phyloP scores from a whole-genome alignment of 2,888 invertebrate species.

The Orthonevra nobilis region DNA sequence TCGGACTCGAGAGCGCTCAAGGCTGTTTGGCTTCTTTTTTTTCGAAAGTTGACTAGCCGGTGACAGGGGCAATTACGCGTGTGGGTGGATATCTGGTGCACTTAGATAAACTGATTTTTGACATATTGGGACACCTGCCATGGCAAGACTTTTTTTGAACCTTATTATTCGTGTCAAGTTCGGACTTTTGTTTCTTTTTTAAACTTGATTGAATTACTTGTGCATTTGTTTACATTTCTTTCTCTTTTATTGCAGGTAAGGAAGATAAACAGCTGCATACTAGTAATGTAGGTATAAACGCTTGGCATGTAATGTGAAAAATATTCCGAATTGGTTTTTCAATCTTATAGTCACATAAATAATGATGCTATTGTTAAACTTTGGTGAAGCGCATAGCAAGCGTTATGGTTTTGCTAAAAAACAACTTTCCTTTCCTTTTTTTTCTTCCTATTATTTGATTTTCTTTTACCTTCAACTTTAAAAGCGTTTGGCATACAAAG shows the following conservation, averaged over 20 bases:
- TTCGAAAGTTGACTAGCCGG: constrained; percentile 57
- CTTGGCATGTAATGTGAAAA: too few species aligned
- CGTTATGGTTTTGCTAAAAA: too few species aligned
- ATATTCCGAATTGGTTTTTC: too few species aligned
- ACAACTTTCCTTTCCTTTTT: too few species aligned
- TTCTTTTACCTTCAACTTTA: too few species aligned
- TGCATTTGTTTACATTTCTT: background rate
- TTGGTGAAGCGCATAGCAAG: too few species aligned
- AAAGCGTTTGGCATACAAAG: too few species aligned
- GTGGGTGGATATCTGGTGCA: constrained; percentile 60
- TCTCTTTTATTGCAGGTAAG: constrained; percentile 16
- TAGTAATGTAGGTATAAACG: too few species aligned
- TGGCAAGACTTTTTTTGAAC: background rate
- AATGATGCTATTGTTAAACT: too few species aligned
- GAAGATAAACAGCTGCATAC: too few species aligned
- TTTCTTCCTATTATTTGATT: too few species aligned
- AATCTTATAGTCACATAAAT: too few species aligned
- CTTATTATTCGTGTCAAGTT: constrained; percentile 36
- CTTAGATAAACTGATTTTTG: constrained; percentile 36
- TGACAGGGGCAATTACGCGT: constrained; percentile 53
- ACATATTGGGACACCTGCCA: constrained; percentile 46
- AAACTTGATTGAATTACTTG: background rate
- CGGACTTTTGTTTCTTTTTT: background rate
- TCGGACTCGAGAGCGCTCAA: constrained; percentile 23
- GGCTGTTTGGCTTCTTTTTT: constrained; percentile 45